A percentile compares a stretch with the other conserved stretches of the same genome.
phyloP scores from a whole-genome alignment of 1,140 invertebrate species.

The Eriosoma lanigerum region DNA sequence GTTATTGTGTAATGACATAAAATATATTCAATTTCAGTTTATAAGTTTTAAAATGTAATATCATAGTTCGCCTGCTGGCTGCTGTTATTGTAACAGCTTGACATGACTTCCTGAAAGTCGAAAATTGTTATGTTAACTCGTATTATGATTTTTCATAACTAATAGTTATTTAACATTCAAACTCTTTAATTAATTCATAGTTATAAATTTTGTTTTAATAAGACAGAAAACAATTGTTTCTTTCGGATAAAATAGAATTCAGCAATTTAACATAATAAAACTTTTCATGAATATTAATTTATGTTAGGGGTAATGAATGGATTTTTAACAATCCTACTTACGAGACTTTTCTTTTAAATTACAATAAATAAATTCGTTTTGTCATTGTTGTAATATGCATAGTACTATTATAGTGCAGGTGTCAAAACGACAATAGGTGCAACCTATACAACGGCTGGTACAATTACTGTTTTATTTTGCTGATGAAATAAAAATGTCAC shows the following conservation, averaged over 20 bases:
- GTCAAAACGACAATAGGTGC: too few species aligned
- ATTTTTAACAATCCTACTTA: not conserved
- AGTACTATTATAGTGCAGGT: too few species aligned
- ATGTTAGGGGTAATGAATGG: not conserved
- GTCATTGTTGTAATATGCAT: not conserved
- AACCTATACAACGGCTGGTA: too few species aligned
- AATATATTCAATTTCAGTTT: conserved; percentile 8
- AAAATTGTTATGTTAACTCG: conserved; percentile 31
- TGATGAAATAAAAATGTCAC: too few species aligned
- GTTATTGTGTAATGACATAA: not conserved
- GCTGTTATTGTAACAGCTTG: conserved; percentile 33
- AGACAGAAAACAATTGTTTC: conserved; percentile 8
- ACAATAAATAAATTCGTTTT: not conserved
- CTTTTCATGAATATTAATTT: not conserved
- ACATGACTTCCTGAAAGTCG: not conserved
- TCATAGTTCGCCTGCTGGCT: not conserved
- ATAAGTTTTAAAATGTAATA: not conserved
- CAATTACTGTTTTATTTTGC: too few species aligned
- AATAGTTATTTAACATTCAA: conserved; percentile 39
- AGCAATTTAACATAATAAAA: not conserved
- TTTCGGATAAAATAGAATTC: not conserved
- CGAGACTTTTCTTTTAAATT: not conserved
- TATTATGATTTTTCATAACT: conserved; percentile 25
- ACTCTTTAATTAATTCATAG: conserved; percentile 38
- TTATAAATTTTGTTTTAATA: conserved; percentile 20